Conservation (phyloP, 2,888 invertebrate genomes). For the Stictocephala bisonia region DNA sequence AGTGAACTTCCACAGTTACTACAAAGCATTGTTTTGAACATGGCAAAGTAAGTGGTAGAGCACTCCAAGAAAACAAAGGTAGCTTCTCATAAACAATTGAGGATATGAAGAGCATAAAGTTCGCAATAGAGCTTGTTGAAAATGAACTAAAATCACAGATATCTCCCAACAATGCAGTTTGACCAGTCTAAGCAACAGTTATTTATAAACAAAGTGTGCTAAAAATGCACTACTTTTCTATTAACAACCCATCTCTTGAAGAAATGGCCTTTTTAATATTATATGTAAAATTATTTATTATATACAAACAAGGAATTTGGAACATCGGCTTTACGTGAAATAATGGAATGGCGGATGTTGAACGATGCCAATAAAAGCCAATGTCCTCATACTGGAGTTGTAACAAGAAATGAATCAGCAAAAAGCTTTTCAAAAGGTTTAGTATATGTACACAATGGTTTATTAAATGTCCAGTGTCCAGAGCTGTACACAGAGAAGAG, state of each 20-base stretch:
- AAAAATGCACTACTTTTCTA: constrained; percentile 46
- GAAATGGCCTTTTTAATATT: constrained; percentile 41
- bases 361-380: too few relatives aligned
- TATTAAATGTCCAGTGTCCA: background rate
- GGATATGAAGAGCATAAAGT: too few relatives aligned
- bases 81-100: too few relatives aligned
- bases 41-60: constrained; percentile 21
- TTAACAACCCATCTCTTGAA: constrained; percentile 44
- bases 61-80: constrained; percentile 34
- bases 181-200: background rate
- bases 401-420: too few relatives aligned
- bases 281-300: constrained; percentile 39
- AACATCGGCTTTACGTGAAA: too few relatives aligned
- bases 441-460: constrained; percentile 37
- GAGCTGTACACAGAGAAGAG: constrained; percentile 50
- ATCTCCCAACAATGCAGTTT: background rate
- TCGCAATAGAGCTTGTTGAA: background rate
- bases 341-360: too few relatives aligned
- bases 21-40: background rate
- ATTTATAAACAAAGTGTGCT: constrained; percentile 33
- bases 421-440: constrained; percentile 31
- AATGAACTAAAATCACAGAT: constrained; percentile 24
- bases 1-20: constrained; percentile 25
- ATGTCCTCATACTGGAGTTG: too few relatives aligned
- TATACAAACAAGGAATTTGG: constrained; percentile 43